Evolutionary conservation across 1,140 invertebrate species (phyloP).

Genomic region (Brachionus rubens): DNA sequence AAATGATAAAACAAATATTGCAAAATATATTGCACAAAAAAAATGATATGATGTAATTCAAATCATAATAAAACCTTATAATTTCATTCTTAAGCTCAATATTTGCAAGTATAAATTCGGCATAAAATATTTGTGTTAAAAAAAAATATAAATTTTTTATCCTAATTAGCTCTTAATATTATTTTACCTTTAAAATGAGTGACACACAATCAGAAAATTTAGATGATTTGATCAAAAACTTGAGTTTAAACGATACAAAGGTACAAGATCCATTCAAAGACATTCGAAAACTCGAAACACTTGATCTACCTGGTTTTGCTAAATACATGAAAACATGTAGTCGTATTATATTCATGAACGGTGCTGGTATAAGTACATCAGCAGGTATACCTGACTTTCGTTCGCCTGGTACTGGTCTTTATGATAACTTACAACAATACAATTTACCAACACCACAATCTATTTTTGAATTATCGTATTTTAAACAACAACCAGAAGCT

Average conservation of each 20-base stretch:
- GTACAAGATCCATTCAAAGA: background rate
- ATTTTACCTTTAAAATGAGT: background rate
- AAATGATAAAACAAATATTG: too few species aligned
- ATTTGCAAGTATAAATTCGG: too few species aligned
- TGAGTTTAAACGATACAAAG: background rate
- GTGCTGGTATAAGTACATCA: conserved; percentile 84
- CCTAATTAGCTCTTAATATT: too few species aligned
- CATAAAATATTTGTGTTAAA: too few species aligned
- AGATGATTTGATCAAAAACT: background rate
- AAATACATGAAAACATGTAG: conserved; percentile 65
- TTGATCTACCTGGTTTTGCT: background rate
- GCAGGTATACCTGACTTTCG: conserved; percentile 64
- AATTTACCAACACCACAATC: conserved; percentile 86
- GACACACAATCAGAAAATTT: background rate
- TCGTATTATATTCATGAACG: conserved; percentile 85
- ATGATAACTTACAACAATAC: conserved; percentile 86
- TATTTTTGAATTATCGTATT: conserved; percentile 79
- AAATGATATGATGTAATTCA: too few species aligned
- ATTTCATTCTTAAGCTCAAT: too few species aligned
- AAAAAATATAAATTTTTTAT: too few species aligned
- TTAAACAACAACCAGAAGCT: conserved; percentile 58
- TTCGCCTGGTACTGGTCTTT: conserved; percentile 82
- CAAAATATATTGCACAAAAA: too few species aligned
- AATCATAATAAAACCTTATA: too few species aligned
- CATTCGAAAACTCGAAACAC: background rate